Conservation (phyloP, 2,797 vertebrate genomes). For the Delichon dasypus region DNA sequence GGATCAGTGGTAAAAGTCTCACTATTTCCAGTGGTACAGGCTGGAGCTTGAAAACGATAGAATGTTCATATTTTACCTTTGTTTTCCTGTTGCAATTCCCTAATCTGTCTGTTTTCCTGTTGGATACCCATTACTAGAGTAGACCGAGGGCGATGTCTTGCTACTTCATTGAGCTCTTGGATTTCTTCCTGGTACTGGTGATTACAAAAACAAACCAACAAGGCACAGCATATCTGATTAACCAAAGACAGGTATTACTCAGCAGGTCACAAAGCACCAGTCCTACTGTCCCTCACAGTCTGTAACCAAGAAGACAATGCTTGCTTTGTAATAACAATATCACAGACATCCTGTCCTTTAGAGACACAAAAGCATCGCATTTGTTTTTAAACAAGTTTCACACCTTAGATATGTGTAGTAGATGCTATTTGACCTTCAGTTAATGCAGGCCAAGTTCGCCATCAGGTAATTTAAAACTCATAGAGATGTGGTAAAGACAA, state of each 20-base stretch:
- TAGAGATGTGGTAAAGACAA: not conserved
- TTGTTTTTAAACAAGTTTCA: not conserved
- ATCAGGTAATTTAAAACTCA: not conserved
- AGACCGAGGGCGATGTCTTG: constrained; percentile 94
- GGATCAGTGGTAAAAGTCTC: not conserved
- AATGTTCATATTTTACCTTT: constrained; percentile 81
- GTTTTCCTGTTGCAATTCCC: constrained; percentile 96
- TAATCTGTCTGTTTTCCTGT: constrained; percentile 96
- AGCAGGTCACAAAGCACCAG: not conserved
- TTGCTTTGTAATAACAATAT: not conserved
- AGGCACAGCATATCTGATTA: not conserved
- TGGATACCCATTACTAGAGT: constrained; percentile 96
- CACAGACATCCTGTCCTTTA: not conserved
- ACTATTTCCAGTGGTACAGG: not conserved
- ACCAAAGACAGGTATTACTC: not conserved
- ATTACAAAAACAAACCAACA: not conserved
- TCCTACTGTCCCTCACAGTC: not conserved
- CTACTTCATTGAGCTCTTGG: constrained; percentile 93
- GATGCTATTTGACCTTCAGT: not conserved
- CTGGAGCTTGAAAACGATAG: not conserved
- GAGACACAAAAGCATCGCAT: not conserved
- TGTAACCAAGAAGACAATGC: not conserved
- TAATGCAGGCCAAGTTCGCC: not conserved
- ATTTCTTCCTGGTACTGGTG: constrained; percentile 97
- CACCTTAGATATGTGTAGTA: not conserved